phyloP scores from a whole-genome alignment of 1,140 invertebrate genomes.

The Melipona quadrifasciata region DNA sequence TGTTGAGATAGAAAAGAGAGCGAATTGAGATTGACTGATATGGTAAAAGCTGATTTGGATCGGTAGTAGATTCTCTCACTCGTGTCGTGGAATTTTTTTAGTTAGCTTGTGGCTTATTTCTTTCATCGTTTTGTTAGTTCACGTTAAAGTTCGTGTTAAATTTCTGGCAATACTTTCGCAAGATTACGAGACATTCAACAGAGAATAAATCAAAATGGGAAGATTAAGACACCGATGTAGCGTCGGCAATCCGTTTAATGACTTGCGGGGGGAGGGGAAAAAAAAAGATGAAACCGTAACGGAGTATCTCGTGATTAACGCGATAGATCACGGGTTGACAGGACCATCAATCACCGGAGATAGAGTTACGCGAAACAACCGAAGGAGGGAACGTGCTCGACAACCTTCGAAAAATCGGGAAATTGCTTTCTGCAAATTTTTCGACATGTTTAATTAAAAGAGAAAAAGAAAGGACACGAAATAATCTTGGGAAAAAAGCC shows the following conservation, averaged over 20 bases:
- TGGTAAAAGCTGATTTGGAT: not conserved
- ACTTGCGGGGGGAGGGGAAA: not conserved
- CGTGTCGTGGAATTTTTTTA: no score
- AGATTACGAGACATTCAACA: no score
- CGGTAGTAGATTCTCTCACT: no score
- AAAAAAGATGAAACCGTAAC: slow-evolving; percentile 10
- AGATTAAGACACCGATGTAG: slow-evolving; percentile 19
- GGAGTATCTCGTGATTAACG: slow-evolving; percentile 29
- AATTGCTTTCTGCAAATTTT: slow-evolving; percentile 10
- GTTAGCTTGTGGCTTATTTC: no score
- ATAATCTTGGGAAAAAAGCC: not conserved
- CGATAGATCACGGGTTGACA: slow-evolving; percentile 35
- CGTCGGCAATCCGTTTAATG: not conserved
- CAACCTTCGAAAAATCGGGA: not conserved
- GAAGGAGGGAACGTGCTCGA: not conserved
- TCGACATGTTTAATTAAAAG: no score
- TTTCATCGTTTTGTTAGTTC: no score
- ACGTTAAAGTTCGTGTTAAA: no score
- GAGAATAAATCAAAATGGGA: not conserved
- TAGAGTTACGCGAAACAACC: not conserved
- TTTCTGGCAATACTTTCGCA: no score
- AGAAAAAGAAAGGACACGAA: no score
- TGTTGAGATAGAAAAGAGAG: not conserved
- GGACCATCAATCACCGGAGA: slow-evolving; percentile 17
- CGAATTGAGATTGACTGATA: not conserved